Evolutionary conservation across 2,797 vertebrate genomes (phyloP), one percentile per base, ranked within the genome.

Genomic region (Heterohyrax brucei): DNA sequence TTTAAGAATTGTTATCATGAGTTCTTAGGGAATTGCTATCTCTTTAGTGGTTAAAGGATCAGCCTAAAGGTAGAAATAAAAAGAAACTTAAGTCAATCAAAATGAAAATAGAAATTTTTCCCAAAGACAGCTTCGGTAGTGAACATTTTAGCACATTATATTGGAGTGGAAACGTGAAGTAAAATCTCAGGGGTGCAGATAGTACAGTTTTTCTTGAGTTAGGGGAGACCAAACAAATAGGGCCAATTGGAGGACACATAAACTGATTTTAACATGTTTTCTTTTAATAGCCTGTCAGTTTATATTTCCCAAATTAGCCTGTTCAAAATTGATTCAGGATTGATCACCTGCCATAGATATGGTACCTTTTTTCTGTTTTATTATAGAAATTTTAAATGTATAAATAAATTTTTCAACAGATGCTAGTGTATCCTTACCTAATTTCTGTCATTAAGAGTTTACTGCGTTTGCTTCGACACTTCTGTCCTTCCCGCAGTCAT

Each of bases 401-500:
- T 72, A 86, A 39, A 22, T 89, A 68, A 59, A 46, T 26, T 53
- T 92, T 56, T 70, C 14, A 86, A 6, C 53, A 39, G 80, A 80
- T 21, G 22, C 14, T 59, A 76, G 30, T 50, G 12, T n/a, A 70
- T 85, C 50, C 8, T 66, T 75, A 53, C 19, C 24, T 46, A 56
- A 75, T 64, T 92, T 92, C 83, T 86, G 24, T 26, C 68, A 44
- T 91, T 91, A 70, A 30, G 56, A 83, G 87, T 83, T 56, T 30
- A 39, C 10, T 85, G 0, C 72, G 16, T 33, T 59, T 91, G 21
- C 18, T 14, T 76, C 84, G 78, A n/a, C 62, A 85, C 10, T 10
- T 75, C 28, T 59, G 18, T 26, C 5, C 14, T 70, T 72, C 33
- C 3, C 30, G 62, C 50, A 68, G 3, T 53, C 68, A 48, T 26